phyloP scores from a whole-genome alignment of 2,113 vertebrate species.

The Anolis carolinensis region DNA sequence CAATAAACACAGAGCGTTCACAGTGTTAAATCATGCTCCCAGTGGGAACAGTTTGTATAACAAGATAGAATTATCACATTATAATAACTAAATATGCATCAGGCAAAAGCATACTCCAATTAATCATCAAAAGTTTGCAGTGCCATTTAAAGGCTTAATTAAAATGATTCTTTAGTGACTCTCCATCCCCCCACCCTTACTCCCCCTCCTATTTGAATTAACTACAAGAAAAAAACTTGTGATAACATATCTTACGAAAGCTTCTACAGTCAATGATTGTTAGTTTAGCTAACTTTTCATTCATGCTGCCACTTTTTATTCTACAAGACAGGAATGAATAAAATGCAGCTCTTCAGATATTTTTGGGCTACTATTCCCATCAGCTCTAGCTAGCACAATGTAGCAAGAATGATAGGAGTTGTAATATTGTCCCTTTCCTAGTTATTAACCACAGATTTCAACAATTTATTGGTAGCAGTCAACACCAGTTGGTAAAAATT shows the following conservation, averaged over 20 bases:
- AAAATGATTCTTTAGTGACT: conserved; percentile 68
- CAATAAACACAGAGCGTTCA: conserved; percentile 72
- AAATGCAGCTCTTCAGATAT: not conserved
- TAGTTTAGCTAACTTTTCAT: conserved; percentile 59
- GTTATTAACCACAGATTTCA: too few relatives aligned
- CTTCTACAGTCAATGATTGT: conserved; percentile 30
- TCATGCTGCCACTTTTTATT: not conserved
- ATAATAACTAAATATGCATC: conserved; percentile 82
- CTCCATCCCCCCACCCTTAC: conserved; percentile 4
- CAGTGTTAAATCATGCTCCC: conserved; percentile 77
- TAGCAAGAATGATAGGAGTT: not conserved
- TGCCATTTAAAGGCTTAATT: conserved; percentile 79
- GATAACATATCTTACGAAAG: conserved; percentile 31
- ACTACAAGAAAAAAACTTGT: conserved; percentile 60
- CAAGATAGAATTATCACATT: conserved; percentile 85
- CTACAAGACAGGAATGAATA: not conserved
- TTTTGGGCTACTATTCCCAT: not conserved
- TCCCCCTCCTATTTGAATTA: conserved; percentile 61
- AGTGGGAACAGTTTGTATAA: conserved; percentile 77
- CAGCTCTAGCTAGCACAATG: not conserved
- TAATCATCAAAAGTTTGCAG: conserved; percentile 82
- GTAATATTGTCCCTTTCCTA: not conserved
- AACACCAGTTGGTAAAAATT: not conserved
- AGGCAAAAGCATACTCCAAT: conserved; percentile 80
- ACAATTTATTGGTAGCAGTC: not conserved